Conservation (phyloP, 1,140 invertebrate genomes). For the Myzus persicae region DNA sequence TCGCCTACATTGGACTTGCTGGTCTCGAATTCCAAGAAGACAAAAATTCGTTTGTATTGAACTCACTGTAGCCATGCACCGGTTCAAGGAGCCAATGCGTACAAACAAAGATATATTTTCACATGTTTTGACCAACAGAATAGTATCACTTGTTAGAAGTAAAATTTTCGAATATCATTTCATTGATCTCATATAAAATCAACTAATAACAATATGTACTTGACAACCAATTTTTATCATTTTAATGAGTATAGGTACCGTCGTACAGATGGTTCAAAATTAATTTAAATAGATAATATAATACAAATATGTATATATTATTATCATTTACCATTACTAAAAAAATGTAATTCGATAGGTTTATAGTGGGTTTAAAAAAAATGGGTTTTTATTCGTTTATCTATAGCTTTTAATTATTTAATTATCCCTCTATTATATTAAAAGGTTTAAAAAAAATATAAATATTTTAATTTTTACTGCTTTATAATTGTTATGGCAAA, state of each 20-base stretch:
- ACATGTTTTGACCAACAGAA: too few relatives aligned
- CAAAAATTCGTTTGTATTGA: too few relatives aligned
- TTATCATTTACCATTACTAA: neutral
- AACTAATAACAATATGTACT: neutral
- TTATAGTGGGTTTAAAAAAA: neutral
- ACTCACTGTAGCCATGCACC: neutral
- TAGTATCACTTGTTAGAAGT: too few relatives aligned
- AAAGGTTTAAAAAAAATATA: neutral
- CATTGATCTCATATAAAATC: too few relatives aligned
- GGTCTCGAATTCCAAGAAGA: neutral
- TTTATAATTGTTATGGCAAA: neutral
- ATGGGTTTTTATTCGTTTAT: neutral
- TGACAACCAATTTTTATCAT: neutral
- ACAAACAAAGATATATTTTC: too few relatives aligned
- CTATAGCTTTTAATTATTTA: neutral
- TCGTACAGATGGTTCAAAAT: neutral
- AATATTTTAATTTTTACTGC: neutral
- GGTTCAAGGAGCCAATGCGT: neutral
- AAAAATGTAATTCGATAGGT: neutral
- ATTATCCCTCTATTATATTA: neutral
- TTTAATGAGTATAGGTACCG: neutral
- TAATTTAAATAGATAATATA: neutral
- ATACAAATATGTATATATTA: too few relatives aligned
- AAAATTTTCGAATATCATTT: neutral
- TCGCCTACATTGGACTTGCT: neutral